Percentiles rank a stretch among this genome's conserved stretches.
Evolutionary conservation across 1,140 invertebrate genomes (phyloP).

Genomic region (Eueides isabella): DNA sequence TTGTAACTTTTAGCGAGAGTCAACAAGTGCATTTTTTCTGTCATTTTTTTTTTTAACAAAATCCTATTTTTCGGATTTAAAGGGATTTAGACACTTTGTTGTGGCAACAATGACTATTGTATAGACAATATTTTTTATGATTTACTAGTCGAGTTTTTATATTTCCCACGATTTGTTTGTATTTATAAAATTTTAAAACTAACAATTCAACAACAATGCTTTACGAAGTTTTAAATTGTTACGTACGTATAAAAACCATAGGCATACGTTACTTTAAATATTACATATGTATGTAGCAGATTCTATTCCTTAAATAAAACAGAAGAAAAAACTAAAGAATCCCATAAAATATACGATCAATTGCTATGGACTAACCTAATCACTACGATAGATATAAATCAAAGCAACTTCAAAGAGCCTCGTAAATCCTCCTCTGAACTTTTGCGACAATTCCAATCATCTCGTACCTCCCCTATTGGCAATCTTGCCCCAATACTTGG

Average conservation of each 20-base stretch:
- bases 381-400: conserved; percentile 31
- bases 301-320: neutral
- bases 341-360: conserved; percentile 7
- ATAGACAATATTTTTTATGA: conserved; percentile 71
- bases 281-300: too few species aligned
- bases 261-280: too few species aligned
- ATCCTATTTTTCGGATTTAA: conserved; percentile 81
- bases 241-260: too few species aligned
- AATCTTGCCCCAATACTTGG: conserved; percentile 76
- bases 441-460: conserved; percentile 67
- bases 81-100: conserved; percentile 80
- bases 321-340: neutral
- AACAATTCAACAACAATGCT: too few species aligned
- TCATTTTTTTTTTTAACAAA: conserved; percentile 60
- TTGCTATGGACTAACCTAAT: conserved; percentile 1
- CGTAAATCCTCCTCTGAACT: conserved; percentile 46
- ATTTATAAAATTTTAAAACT: conserved; percentile 20
- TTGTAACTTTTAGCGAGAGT: conserved; percentile 71
- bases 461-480: conserved; percentile 55
- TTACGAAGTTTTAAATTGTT: too few species aligned
- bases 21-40: conserved; percentile 73
- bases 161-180: conserved; percentile 60
- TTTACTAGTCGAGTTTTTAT: conserved; percentile 56
- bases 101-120: conserved; percentile 79
- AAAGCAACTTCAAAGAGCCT: conserved; percentile 42